Percentiles rank a stretch among this genome's conserved stretches.
phyloP scores from a whole-genome alignment of 1,140 invertebrate species.

The Calycopis cecrops region DNA sequence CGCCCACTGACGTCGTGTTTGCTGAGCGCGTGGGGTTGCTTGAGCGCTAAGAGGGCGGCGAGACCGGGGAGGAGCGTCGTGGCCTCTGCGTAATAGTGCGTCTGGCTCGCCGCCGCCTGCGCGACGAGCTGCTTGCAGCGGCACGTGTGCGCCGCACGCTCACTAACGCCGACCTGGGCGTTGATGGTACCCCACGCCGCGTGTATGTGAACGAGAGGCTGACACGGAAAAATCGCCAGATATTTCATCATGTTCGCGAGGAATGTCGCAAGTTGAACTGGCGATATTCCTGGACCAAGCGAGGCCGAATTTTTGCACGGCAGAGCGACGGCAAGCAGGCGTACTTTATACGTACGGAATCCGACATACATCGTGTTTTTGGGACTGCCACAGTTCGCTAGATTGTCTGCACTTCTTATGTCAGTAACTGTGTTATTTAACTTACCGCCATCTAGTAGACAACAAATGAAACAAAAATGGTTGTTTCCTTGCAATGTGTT shows the following conservation, averaged over 20 bases:
- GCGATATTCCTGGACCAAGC: constrained; percentile 22
- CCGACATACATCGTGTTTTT: constrained; percentile 8
- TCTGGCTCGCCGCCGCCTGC: constrained; percentile 19
- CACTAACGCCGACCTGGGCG: constrained; percentile 14
- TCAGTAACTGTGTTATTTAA: no score
- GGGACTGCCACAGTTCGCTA: not conserved
- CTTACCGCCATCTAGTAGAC: no score
- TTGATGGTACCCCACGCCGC: constrained; percentile 13
- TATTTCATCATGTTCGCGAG: constrained; percentile 25
- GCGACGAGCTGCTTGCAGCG: constrained; percentile 22
- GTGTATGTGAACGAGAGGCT: constrained; percentile 31
- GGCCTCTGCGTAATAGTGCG: constrained; percentile 21
- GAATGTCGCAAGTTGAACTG: no score
- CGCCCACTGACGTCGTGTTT: not conserved
- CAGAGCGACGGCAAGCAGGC: not conserved
- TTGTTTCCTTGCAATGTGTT: no score
- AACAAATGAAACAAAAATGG: no score
- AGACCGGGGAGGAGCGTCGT: not conserved
- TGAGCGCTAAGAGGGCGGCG: not conserved
- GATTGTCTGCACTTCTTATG: no score
- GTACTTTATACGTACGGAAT: constrained; percentile 8
- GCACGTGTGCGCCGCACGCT: constrained; percentile 25
- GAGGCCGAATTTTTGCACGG: constrained; percentile 17
- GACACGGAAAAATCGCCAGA: constrained; percentile 18
- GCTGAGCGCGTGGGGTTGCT: constrained; percentile 2